These are phyloP conservation scores for Nerophis ophidion DNA, from an alignment of 2,113 vertebrate species.

Conservation along the genomic window DNA sequence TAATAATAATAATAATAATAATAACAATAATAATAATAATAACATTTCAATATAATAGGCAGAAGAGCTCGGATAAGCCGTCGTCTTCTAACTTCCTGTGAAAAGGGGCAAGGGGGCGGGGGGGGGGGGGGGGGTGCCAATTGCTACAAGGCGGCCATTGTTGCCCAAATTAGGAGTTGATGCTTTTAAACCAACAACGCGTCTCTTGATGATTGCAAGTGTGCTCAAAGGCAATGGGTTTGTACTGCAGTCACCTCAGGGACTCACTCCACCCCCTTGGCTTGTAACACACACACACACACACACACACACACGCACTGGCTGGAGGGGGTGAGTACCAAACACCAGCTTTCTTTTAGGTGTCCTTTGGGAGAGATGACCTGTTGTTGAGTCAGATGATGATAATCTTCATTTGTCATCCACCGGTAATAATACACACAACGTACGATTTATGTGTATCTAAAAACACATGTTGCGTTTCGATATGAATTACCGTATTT, in stretches of 20 bases:
- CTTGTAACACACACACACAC: conserved; percentile 17
- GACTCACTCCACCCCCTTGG: conserved; percentile 23
- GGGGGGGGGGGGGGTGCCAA: conserved; percentile 2
- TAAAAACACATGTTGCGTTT: no score
- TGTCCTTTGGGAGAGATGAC: conserved; percentile 7
- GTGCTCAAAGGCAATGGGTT: conserved; percentile 60
- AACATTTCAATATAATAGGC: conserved; percentile 17
- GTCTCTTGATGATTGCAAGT: conserved; percentile 41
- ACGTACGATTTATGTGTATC: no score
- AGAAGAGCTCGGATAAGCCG: conserved; percentile 17
- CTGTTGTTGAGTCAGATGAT: conserved; percentile 27
- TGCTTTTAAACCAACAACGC: conserved; percentile 50
- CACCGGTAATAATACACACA: no score
- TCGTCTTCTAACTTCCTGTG: conserved; percentile 13
- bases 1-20: conserved; percentile 9
- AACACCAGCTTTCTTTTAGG: conserved; percentile 13
- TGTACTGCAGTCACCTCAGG: conserved; percentile 48
- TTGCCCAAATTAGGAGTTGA: conserved; percentile 37
- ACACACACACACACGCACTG: conserved; percentile 31
- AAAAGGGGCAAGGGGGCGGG: conserved; percentile 1
- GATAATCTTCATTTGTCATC: conserved; percentile 33
- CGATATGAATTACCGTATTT: no score
- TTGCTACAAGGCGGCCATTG: conserved; percentile 45
- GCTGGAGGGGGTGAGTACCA: conserved; percentile 35
- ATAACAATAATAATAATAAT: neutral